phyloP scores from a whole-genome alignment of 2,113 vertebrate genomes.

The Thoracochromis brauschi region DNA sequence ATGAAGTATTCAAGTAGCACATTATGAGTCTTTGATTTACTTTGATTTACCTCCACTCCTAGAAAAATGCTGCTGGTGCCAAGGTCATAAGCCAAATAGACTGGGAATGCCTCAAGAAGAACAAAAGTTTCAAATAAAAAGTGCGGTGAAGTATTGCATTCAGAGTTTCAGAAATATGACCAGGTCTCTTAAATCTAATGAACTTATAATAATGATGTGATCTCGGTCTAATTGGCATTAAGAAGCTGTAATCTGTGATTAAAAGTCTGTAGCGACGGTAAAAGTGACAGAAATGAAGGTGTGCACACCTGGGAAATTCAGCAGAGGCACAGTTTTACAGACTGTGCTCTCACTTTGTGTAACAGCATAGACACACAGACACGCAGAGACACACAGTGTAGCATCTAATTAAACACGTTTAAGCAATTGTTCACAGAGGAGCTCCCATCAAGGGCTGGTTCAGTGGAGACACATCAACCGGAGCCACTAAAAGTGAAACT shows the following conservation, averaged over 20 bases:
- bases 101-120: neutral
- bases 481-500: neutral
- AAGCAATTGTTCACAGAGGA: conserved; percentile 19
- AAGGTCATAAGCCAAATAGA: neutral
- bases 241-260: conserved; percentile 11
- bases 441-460: neutral
- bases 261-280: neutral
- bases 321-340: neutral
- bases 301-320: conserved; percentile 30
- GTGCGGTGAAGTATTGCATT: neutral
- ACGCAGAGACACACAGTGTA: neutral
- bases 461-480: neutral
- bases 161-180: neutral
- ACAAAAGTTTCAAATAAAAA: neutral
- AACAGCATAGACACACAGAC: neutral
- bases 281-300: neutral
- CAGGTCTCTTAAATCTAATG: neutral
- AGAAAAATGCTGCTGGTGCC: neutral
- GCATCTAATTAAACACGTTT: conserved; percentile 27
- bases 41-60: neutral
- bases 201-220: neutral
- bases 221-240: neutral
- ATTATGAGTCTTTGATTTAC: neutral
- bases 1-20: neutral
- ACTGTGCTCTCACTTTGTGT: neutral